Conservation (phyloP, 2,888 invertebrate genomes). For the Deilephila elpenor region DNA sequence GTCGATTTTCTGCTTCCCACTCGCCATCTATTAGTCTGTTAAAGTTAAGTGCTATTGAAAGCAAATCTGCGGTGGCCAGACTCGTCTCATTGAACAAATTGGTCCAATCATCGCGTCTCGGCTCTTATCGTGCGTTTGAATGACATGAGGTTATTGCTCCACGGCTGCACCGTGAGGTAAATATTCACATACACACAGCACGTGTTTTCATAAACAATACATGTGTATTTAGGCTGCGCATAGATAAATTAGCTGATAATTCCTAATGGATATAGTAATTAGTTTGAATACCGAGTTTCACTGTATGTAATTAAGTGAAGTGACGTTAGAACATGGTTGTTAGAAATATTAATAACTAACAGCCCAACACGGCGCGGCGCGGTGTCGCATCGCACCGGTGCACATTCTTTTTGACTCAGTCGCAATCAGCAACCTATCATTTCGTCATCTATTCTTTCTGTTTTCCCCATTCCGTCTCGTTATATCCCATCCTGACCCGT, state of each 20-base stretch:
- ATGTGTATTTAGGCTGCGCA: neutral
- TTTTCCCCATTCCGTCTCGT: too few relatives aligned
- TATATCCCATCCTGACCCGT: too few relatives aligned
- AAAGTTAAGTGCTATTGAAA: neutral
- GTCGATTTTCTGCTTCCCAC: neutral
- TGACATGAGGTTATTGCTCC: constrained; percentile 43
- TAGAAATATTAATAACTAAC: too few relatives aligned
- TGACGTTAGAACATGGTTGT: too few relatives aligned
- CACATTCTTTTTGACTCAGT: too few relatives aligned
- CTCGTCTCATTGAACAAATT: constrained; percentile 17
- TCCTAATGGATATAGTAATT: too few relatives aligned
- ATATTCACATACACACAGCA: neutral
- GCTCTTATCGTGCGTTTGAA: constrained; percentile 36
- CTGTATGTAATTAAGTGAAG: too few relatives aligned
- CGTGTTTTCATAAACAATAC: neutral
- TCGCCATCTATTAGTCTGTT: constrained; percentile 1
- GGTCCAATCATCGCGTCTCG: constrained; percentile 20
- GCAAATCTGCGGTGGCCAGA: constrained; percentile 2
- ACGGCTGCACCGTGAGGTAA: constrained; percentile 29
- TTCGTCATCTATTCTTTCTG: too few relatives aligned
- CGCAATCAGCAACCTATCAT: too few relatives aligned
- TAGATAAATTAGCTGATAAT: neutral
- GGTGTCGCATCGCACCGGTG: too few relatives aligned
- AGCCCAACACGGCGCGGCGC: too few relatives aligned
- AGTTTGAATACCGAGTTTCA: too few relatives aligned